phyloP scores from a whole-genome alignment of 2,113 vertebrate species.

The Ptilorrhoa leucosticta region DNA sequence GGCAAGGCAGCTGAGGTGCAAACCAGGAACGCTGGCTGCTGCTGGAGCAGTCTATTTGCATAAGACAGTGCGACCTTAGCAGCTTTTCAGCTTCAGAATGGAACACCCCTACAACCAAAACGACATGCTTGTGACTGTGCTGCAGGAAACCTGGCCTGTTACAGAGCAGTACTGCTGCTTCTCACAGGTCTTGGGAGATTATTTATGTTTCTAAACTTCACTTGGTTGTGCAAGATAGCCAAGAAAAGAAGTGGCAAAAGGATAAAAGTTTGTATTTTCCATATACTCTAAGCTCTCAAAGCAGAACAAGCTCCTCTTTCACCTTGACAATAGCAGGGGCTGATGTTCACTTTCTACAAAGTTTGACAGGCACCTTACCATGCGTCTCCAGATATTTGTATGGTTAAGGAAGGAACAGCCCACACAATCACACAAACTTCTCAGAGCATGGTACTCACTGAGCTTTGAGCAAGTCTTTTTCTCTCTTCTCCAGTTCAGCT shows the following conservation, averaged over 20 bases:
- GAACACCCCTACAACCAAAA: background rate
- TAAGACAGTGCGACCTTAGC: background rate
- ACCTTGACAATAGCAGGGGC: background rate
- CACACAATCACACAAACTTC: background rate
- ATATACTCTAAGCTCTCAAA: background rate
- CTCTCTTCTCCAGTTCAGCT: conserved; percentile 94
- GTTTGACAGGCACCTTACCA: background rate
- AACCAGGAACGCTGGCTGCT: background rate
- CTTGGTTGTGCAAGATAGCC: too few relatives aligned
- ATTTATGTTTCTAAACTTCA: background rate
- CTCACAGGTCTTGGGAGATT: background rate
- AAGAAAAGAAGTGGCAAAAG: background rate
- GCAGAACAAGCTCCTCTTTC: background rate
- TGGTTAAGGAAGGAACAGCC: background rate
- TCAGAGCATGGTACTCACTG: conserved; percentile 81
- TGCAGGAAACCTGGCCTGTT: background rate
- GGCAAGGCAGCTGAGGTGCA: background rate
- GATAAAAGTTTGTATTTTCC: background rate
- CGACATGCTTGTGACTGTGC: rapidly evolving
- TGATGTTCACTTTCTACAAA: background rate
- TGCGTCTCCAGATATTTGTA: background rate
- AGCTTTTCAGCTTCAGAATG: background rate
- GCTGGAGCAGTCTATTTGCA: background rate
- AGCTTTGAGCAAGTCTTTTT: conserved; percentile 96
- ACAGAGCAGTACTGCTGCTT: background rate